Base-by-base conservation (phyloP, 2,113 vertebrate species). In the Falcunculus frontatus region DNA sequence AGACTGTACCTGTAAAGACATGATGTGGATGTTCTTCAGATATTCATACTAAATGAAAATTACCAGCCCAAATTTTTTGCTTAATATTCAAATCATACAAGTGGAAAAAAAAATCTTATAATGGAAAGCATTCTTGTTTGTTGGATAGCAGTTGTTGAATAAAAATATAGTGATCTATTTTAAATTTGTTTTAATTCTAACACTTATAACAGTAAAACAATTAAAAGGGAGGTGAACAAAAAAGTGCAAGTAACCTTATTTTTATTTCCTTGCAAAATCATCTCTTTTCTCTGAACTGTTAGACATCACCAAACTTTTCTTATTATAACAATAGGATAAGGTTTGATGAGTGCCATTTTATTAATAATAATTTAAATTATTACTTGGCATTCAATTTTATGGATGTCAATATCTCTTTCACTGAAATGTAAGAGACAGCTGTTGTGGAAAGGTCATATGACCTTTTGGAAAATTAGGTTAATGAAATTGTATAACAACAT, bases 11-110 rank as follows among this genome's bases (percentile, higher is more conserved):
- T 44, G 25, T 44, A 6, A 57, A 87, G 80, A 59, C 5, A 64
- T 11, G 2, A 37, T 35, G 11, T 60, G 14, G 14, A 32, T 62
- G 23, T 3, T 77, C 90, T 64, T 56, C 55, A 64, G 26, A 27
- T 73, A 63, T 84, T 68, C 6, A 29, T n/a, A 37, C 13, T n/a
- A 50, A 55, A 59, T 15, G 1, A 55, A 70, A 79, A 49, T 4
- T 25, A 14, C 2, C 1, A 73, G 5, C 14, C 14, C 1, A 33
- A 6, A 5, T 3, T 25, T 75, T 76, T 88, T 78, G 1, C 3
- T 46, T 57, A 33, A 39, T 32, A 82, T 82, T 65, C 29, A 75
- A 84, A 78, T 49, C 7, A 17, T 29, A 35, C 2, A 70, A 35
- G 6, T 33, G 22, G 39, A 60, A 82, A 86, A 90, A 27, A 7